These are phyloP conservation scores for Anthoscopus minutus DNA, from an alignment of 2,113 vertebrate genomes.

Conservation along the genomic window DNA sequence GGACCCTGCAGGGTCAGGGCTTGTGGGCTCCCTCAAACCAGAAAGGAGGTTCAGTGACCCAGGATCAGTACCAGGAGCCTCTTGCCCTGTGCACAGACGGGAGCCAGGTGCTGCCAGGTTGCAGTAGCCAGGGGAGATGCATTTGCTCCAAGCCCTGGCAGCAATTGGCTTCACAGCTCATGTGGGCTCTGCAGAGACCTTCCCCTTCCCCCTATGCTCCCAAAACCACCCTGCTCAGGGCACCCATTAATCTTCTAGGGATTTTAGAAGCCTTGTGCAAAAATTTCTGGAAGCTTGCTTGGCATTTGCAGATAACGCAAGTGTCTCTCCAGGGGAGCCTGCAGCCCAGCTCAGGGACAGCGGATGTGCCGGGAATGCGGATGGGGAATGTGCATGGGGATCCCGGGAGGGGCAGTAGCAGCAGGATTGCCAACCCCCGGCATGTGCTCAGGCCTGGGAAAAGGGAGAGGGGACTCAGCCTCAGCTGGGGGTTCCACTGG, in stretches of 20 bases:
- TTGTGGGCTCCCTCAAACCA: background rate
- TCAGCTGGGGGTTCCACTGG: background rate
- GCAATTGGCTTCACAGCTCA: background rate
- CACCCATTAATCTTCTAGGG: background rate
- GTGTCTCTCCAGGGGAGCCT: background rate
- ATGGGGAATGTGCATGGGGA: background rate
- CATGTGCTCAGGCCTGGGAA: background rate
- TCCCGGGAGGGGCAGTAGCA: background rate
- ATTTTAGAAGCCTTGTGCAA: background rate
- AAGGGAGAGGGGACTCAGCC: background rate
- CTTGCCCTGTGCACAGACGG: accelerated
- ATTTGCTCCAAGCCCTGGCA: background rate
- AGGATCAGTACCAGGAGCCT: background rate
- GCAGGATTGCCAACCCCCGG: background rate
- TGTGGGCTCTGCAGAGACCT: background rate
- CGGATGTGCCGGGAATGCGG: background rate
- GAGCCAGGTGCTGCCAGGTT: background rate
- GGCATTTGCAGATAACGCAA: background rate
- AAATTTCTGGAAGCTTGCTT: background rate
- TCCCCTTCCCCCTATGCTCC: background rate
- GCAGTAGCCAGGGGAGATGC: background rate
- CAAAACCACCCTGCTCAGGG: background rate
- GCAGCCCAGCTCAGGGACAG: background rate
- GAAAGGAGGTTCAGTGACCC: background rate
- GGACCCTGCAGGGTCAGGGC: background rate